Percentiles rank a stretch among this genome's conserved stretches.
phyloP scores from a whole-genome alignment of 2,888 invertebrate genomes.

The Sceliomorpha sp. region DNA sequence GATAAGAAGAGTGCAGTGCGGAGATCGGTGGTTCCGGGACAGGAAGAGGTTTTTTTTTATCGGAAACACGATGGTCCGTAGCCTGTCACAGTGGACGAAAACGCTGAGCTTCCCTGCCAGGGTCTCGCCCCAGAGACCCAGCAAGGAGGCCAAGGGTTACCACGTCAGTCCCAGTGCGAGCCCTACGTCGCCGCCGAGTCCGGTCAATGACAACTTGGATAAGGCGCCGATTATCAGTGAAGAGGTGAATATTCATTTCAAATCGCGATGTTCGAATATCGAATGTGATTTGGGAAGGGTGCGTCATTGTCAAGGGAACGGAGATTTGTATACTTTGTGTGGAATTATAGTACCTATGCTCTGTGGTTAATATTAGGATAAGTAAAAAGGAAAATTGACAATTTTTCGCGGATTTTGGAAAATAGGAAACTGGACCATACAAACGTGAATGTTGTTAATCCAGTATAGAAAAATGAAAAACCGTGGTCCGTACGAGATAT shows the following conservation, averaged over 20 bases:
- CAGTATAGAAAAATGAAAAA: too few species aligned
- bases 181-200: constrained; percentile 78
- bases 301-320: too few species aligned
- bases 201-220: constrained; percentile 74
- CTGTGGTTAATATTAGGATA: too few species aligned
- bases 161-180: constrained; percentile 81
- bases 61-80: constrained; percentile 87
- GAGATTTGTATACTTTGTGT: too few species aligned
- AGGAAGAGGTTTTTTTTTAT: not conserved
- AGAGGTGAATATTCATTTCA: constrained; percentile 66
- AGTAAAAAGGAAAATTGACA: too few species aligned
- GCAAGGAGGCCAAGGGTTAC: constrained; percentile 83
- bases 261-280: too few species aligned
- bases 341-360: too few species aligned
- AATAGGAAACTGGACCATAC: too few species aligned
- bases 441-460: too few species aligned
- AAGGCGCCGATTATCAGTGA: constrained; percentile 75
- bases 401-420: too few species aligned
- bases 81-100: constrained; percentile 94
- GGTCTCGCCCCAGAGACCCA: constrained; percentile 89
- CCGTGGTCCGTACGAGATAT: too few species aligned
- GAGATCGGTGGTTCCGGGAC: not conserved
- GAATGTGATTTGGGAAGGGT: too few species aligned
- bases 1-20: constrained; percentile 1
- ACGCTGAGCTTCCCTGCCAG: constrained; percentile 93